Evolutionary conservation across 2,888 invertebrate species (phyloP), one percentile per base, ranked within the genome.

Genomic region (Leucoma salicis): DNA sequence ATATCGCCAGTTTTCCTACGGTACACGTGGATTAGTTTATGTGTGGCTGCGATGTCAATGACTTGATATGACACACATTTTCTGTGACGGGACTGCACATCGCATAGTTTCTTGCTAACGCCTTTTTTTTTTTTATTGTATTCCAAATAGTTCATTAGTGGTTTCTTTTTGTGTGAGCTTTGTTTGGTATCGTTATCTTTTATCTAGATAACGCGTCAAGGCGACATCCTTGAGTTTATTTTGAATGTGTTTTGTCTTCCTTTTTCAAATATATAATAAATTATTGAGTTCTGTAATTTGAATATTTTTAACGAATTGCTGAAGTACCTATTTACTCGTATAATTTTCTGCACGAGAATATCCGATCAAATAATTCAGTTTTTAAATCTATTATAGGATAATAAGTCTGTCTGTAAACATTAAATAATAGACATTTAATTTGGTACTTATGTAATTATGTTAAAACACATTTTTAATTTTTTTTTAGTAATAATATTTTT

Each of bases 21-120:
- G 64, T 74, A 81, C 84, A 84, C 87, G 83, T 86, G 88, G 78
- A 63, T 70, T 31, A 52, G 82, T 82, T 85, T 88, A 88, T 86
- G 80, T 78, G 75, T 74, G 46, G 31, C 47, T 46, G 45, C 49
- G 70, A 73, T 79, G 87, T 87, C 88, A 83, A 75, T 88, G 88
- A 88, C 87, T 79, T 78, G 77, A 72, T 80, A 73, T 91, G 90
- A 90, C 90, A 90, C 74, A 89, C 87, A 90, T 89, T 87, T 86
- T 74, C 74, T 72, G 62, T 78, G 83, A 80, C 80, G 74, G 80
- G 70, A 71, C 74, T 71, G 68, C 74, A 78, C 78, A 79, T 76
- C 74, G 70, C 73, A 66, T 67, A 67, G 70, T 70, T 78, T 76
- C 44, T 49, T 47, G 41, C 39, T 12, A 28, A 70, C 73, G 76